These are phyloP conservation scores for Avahi laniger DNA, from an alignment of 2,797 vertebrate genomes.

Conservation along the genomic window DNA sequence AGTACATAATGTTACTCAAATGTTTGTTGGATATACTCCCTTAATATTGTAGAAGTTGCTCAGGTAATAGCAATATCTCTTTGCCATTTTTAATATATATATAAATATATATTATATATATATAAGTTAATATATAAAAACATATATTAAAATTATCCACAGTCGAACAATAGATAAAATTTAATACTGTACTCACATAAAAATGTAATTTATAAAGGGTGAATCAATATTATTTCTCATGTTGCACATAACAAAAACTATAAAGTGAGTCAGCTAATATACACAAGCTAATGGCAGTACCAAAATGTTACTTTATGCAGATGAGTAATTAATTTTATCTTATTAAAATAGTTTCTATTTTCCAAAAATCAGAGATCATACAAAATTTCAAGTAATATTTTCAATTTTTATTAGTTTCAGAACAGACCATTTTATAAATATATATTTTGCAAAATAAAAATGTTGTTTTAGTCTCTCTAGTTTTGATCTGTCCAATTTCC, in stretches of 20 bases:
- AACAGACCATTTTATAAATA: conserved; percentile 27
- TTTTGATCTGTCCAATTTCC: conserved; percentile 21
- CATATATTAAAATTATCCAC: background rate
- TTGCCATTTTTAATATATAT: background rate
- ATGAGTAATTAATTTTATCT: background rate
- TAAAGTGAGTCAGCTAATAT: background rate
- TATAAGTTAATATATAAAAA: background rate
- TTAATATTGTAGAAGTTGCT: background rate
- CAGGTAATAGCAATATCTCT: background rate
- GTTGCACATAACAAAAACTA: background rate
- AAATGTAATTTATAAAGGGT: background rate
- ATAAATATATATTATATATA: background rate
- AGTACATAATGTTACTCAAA: background rate
- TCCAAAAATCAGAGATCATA: background rate
- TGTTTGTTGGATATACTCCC: background rate
- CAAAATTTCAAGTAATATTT: background rate
- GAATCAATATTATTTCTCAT: background rate
- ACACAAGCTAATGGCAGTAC: background rate
- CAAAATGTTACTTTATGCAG: background rate
- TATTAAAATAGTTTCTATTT: background rate
- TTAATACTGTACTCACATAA: background rate
- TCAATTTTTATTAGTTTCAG: background rate
- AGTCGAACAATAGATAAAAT: background rate
- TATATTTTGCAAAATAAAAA: background rate
- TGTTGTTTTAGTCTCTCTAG: background rate